Evolutionary conservation across 2,113 vertebrate species (phyloP).

Genomic region (Bos indicus): DNA sequence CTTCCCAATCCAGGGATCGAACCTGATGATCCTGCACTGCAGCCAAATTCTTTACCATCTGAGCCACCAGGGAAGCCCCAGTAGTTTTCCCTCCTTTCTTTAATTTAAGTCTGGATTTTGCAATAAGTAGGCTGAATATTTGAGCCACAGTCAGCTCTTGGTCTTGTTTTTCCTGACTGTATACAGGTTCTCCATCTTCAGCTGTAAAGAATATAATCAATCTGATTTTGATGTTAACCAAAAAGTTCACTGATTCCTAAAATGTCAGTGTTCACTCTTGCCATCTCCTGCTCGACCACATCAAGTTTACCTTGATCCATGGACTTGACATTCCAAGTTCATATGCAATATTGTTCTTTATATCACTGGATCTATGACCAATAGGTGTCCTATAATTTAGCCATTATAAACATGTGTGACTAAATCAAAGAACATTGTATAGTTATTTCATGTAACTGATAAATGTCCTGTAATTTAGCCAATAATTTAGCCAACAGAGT

Average conservation of each 20-base stretch:
- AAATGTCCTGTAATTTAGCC: neutral
- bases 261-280: neutral
- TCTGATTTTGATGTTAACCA: neutral
- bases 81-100: neutral
- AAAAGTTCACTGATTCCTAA: neutral
- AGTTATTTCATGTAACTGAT: neutral
- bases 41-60: neutral
- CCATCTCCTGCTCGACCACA: neutral
- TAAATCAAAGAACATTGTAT: neutral
- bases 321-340: neutral
- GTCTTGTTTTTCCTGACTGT: neutral
- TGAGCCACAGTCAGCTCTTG: neutral
- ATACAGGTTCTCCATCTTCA: neutral
- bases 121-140: neutral
- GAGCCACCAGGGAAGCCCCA: neutral
- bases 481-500: neutral
- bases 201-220: neutral
- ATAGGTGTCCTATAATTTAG: neutral
- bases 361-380: neutral
- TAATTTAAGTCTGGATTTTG: neutral
- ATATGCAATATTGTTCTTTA: neutral
- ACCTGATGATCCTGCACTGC: neutral
- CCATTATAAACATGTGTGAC: neutral
- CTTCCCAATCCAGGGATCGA: neutral
- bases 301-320: neutral